Evolutionary conservation across 1,140 invertebrate genomes (phyloP).

Genomic region (Laupala kohalensis): DNA sequence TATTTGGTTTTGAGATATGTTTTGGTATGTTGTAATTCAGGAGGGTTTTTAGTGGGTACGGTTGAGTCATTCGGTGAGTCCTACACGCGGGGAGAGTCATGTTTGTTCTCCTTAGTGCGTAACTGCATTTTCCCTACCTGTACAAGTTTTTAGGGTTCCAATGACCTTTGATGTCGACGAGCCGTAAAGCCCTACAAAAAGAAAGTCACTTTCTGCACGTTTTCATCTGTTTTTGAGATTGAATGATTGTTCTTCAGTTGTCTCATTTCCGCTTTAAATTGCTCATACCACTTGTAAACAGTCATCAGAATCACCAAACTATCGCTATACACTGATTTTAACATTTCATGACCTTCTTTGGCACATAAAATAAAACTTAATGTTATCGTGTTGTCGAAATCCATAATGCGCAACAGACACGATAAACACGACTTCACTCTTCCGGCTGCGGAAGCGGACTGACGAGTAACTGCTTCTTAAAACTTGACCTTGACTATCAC

Average conservation of each 20-base stretch:
- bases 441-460: background rate
- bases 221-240: background rate
- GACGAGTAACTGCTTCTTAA: background rate
- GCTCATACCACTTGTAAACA: background rate
- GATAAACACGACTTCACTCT: background rate
- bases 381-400: background rate
- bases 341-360: background rate
- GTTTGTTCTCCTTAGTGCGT: too few relatives aligned
- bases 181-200: too few relatives aligned
- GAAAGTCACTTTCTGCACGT: background rate
- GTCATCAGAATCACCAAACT: background rate
- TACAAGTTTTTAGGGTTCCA: too few relatives aligned
- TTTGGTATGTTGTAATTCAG: too few relatives aligned
- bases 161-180: too few relatives aligned
- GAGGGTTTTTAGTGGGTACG: too few relatives aligned
- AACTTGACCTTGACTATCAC: background rate
- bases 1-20: too few relatives aligned
- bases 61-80: too few relatives aligned
- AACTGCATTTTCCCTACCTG: too few relatives aligned
- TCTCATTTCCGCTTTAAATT: background rate
- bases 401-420: background rate
- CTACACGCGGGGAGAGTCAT: too few relatives aligned
- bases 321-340: background rate
- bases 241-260: background rate
- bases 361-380: background rate